Evolutionary conservation across 1,140 invertebrate genomes (phyloP), one percentile per base, ranked within the genome.

Genomic region (Bombus waltoni): DNA sequence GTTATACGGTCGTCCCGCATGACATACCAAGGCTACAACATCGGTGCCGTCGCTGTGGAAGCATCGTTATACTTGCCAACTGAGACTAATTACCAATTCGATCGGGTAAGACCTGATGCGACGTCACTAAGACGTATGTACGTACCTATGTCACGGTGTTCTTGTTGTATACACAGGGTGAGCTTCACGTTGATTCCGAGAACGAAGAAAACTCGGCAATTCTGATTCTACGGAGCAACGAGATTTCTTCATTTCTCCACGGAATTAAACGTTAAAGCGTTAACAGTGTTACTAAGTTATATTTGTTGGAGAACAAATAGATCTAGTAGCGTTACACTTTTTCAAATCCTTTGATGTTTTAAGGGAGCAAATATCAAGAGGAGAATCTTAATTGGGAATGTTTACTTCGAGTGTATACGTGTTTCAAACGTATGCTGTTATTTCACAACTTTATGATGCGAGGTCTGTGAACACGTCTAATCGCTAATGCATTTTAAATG

Each of bases 31-130:
- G 22, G 81, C 53, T 77, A 38, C 73, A 32, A 75, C 73, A 59
- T n/a, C 59, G 28, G 59, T n/a, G 28, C 53, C 71, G n/a, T 28
- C 65, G 8, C 59, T 70, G n/a, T 73, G 47, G 42, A 70, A n/a
- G 66, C 73, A 72, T 78, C 74, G 81, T 83, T 76, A 71, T 62
- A 65, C 80, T 76, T 76, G 85, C 72, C 79, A 82, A 86, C 72
- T 65, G 53, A 44, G 72, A 32, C 81, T 87, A 83, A 87, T 87
- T 83, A 87, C 81, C 85, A 72, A 83, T 87, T 83, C 81, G 81
- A 83, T 86, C 79, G 62, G 9, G 28, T 38, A 70, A 75, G 79
- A 75, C 73, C 62, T 47, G 47, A 72, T 68, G 40, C 44, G 40
- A 28, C 28, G 38, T 13, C 62, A 59, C 76, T n/a, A 66, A 81